A percentile compares a stretch with the other conserved stretches of the same genome.
Conservation (phyloP, 2,888 invertebrate genomes). For the Tipula confusa region DNA sequence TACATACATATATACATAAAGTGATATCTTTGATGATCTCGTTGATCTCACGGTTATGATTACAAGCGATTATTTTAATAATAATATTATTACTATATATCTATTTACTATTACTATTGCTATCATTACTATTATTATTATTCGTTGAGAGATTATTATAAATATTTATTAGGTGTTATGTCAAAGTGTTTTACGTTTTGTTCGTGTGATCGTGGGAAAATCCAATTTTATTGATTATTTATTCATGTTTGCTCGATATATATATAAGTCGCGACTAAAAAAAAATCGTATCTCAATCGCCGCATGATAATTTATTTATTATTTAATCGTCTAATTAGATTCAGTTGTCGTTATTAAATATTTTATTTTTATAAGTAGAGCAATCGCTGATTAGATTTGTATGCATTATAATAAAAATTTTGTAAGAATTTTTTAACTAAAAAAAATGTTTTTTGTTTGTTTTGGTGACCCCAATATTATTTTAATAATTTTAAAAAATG, state of each 20-base stretch:
- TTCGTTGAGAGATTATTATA: neutral
- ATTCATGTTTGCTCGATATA: neutral
- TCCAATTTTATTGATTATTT: neutral
- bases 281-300: neutral
- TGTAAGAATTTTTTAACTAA: neutral
- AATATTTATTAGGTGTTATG: slow-evolving; percentile 25
- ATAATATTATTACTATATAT: neutral
- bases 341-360: neutral
- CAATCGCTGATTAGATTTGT: neutral
- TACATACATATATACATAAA: neutral
- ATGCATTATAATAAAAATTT: neutral
- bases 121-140: neutral
- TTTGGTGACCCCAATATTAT: no score
- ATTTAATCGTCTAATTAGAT: neutral
- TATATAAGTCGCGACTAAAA: neutral
- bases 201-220: slow-evolving; percentile 5
- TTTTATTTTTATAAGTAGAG: neutral
- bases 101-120: neutral
- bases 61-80: slow-evolving; percentile 25
- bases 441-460: no score
- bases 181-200: neutral
- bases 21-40: slow-evolving; percentile 14
- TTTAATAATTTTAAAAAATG: no score
- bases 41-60: slow-evolving; percentile 25
- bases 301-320: neutral